These are phyloP conservation scores for Lasioglossum leucozonium DNA, from an alignment of 2,888 invertebrate species.

Conservation along the genomic window DNA sequence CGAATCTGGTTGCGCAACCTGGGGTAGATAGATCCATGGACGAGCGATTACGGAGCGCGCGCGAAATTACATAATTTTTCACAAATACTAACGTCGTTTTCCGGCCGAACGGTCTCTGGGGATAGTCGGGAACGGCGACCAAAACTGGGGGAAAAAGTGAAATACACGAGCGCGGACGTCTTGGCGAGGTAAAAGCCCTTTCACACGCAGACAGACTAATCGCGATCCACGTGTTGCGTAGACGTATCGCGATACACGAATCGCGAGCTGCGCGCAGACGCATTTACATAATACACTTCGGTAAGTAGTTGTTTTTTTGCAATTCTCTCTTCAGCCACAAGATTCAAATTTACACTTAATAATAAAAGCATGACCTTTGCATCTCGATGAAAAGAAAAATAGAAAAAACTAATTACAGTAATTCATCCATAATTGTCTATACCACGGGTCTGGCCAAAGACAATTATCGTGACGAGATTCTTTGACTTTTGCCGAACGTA, in stretches of 20 bases:
- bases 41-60: conserved; percentile 25
- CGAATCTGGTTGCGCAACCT: conserved; percentile 13
- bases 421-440: no score
- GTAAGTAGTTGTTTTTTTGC: no score
- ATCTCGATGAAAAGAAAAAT: no score
- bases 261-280: neutral
- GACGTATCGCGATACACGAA: neutral
- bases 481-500: no score
- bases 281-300: neutral
- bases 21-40: neutral
- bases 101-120: conserved; percentile 48
- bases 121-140: neutral
- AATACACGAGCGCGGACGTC: conserved; percentile 17
- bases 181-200: neutral
- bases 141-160: conserved; percentile 21
- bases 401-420: no score
- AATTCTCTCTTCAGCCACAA: no score
- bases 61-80: conserved; percentile 35
- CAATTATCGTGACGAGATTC: no score
- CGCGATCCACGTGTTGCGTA: neutral
- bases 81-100: conserved; percentile 35
- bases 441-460: no score
- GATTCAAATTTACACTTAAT: no score
- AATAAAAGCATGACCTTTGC: no score
- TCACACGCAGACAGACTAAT: neutral